Percentiles rank a stretch among this genome's conserved stretches.
Conservation (phyloP, 2,797 vertebrate genomes). For the Scleropages formosus region DNA sequence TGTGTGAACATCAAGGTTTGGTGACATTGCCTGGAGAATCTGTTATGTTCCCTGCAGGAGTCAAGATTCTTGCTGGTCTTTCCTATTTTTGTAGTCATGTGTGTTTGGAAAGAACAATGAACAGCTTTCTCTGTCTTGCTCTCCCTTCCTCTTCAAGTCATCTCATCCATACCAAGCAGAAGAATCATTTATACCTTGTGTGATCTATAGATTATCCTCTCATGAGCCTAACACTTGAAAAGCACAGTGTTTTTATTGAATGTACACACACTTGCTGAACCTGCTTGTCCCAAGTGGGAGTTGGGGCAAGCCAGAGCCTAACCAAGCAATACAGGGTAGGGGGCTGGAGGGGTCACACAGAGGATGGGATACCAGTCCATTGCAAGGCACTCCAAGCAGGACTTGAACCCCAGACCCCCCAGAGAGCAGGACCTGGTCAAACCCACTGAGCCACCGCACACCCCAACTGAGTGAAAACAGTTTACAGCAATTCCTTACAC, state of each 20-base stretch:
- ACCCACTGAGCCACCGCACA: no score
- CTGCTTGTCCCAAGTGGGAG: no score
- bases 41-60: slow-evolving; percentile 75
- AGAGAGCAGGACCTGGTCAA: no score
- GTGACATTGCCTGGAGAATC: slow-evolving; percentile 84
- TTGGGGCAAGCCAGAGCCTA: no score
- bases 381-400: no score
- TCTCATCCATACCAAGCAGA: not conserved
- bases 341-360: no score
- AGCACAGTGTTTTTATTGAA: not conserved
- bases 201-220: slow-evolving; percentile 2
- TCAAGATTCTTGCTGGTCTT: slow-evolving; percentile 68
- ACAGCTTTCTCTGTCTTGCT: slow-evolving; percentile 52
- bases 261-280: no score
- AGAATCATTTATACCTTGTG: not conserved
- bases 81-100: slow-evolving; percentile 65
- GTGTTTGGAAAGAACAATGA: slow-evolving; percentile 45
- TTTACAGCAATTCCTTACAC: not conserved
- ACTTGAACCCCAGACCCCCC: no score
- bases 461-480: no score
- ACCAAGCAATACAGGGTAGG: no score
- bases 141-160: not conserved
- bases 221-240: not conserved
- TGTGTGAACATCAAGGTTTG: slow-evolving; percentile 85
- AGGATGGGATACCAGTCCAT: no score